Percentiles rank a stretch among this genome's conserved stretches.
Evolutionary conservation across 2,113 vertebrate genomes (phyloP).

Genomic region (Bos taurus): ARS-UCD2.0 NC_037348.1:41908501-41909000

Average conservation of each 20-base stretch:
- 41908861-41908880: background rate
- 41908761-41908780: background rate
- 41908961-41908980: no score
- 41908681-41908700: background rate
- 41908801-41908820: background rate
- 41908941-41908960: background rate
- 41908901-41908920: background rate
- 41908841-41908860: background rate
- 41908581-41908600: background rate
- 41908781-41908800: background rate
- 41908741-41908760: background rate
- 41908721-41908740: background rate
- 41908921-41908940: background rate
- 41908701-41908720: slow-evolving; percentile 1
- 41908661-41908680: background rate
- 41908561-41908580: background rate
- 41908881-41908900: background rate
- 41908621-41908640: background rate
- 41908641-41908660: background rate
- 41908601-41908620: background rate
- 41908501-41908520: background rate
- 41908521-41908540: background rate
- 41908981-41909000: no score
- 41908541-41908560: background rate
- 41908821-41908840: background rate